Percentiles rank a stretch among this genome's conserved stretches.
Conservation (phyloP, 2,797 vertebrate species). For the Synanceia verrucosa region DNA sequence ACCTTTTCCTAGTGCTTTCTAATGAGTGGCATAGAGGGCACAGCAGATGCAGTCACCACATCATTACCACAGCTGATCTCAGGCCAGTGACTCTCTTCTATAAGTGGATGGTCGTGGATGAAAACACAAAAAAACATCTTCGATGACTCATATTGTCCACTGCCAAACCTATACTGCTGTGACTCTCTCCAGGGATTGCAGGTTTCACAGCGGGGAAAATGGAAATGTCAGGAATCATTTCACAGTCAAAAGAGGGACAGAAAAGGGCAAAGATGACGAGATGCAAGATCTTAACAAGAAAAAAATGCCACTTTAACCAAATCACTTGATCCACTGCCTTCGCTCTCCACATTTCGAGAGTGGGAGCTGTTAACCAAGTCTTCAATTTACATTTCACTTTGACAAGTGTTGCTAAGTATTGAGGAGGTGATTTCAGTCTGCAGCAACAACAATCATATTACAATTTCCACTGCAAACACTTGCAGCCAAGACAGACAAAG, state of each 20-base stretch:
- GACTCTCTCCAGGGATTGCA: conserved; percentile 4
- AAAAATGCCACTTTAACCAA: conserved; percentile 40
- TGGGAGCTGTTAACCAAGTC: conserved; percentile 46
- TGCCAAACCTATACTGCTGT: not conserved
- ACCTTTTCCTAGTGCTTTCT: not conserved
- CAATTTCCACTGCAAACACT: conserved; percentile 14
- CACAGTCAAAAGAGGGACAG: conserved; percentile 10
- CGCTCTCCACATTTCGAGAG: conserved; percentile 30
- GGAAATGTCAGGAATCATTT: conserved; percentile 59
- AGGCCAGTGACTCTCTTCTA: not conserved
- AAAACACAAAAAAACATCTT: not conserved
- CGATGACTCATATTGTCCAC: not conserved
- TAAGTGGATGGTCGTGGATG: not conserved
- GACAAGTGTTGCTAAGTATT: conserved; percentile 54
- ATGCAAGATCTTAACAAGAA: conserved; percentile 40
- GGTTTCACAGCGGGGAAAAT: conserved; percentile 7
- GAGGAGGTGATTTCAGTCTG: conserved; percentile 19
- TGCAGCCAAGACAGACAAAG: not conserved
- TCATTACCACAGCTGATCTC: not conserved
- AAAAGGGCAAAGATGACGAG: conserved; percentile 41
- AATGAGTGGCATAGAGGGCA: not conserved
- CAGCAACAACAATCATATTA: conserved; percentile 20
- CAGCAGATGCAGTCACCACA: conserved; percentile 1
- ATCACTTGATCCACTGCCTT: conserved; percentile 23
- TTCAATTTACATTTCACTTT: conserved; percentile 53